A percentile compares a stretch with the other conserved stretches of the same genome.
Evolutionary conservation across 2,797 vertebrate genomes (phyloP).

Genomic region (Hyperoplus lanceolatus): DNA sequence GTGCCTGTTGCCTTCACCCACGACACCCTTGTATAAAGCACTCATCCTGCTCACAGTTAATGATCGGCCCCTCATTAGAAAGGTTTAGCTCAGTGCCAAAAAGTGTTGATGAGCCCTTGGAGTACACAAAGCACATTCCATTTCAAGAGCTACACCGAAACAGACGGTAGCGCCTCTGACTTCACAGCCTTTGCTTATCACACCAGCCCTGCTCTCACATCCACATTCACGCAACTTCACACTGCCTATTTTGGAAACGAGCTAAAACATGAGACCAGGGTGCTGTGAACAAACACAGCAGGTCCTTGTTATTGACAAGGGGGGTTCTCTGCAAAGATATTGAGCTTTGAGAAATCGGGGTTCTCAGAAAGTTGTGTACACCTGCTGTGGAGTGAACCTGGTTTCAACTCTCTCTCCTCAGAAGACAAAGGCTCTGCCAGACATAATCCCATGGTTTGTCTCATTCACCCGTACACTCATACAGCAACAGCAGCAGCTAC

Average conservation of each 20-base stretch:
- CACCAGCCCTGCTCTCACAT: conserved; percentile 56
- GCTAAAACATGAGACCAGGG: conserved; percentile 28
- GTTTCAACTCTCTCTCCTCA: background rate
- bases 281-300: conserved; percentile 27
- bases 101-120: conserved; percentile 2
- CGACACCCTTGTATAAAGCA: background rate
- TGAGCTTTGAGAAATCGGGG: background rate
- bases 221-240: conserved; percentile 62
- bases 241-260: conserved; percentile 67
- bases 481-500: too few species aligned
- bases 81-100: conserved; percentile 16
- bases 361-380: conserved; percentile 5
- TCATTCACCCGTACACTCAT: too few species aligned
- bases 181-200: conserved; percentile 52
- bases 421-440: background rate
- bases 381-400: conserved; percentile 2
- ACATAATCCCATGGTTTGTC: too few species aligned
- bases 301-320: conserved; percentile 9
- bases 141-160: conserved; percentile 37
- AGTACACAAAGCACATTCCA: conserved; percentile 34
- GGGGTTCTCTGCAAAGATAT: conserved; percentile 10
- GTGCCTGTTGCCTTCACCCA: background rate
- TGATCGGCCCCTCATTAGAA: conserved; percentile 1
- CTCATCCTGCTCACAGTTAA: background rate
- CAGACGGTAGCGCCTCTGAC: conserved; percentile 7